Evolutionary conservation across 1,140 invertebrate species (phyloP).

Genomic region (Arctopsyche grandis): DNA sequence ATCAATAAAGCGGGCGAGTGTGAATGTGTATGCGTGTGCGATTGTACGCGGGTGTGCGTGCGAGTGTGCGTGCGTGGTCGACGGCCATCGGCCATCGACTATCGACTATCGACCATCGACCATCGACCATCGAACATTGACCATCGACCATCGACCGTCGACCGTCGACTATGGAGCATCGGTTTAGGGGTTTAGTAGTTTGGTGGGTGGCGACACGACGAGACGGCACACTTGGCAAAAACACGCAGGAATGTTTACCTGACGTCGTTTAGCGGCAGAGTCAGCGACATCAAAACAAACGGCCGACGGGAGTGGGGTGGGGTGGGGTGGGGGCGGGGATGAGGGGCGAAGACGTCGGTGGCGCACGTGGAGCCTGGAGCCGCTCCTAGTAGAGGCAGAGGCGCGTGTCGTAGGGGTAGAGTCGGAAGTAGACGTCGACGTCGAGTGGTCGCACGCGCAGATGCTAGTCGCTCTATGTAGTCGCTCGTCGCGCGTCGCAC

Average conservation of each 20-base stretch:
- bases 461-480: not conserved
- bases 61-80: no score
- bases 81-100: no score
- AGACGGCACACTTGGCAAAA: not conserved
- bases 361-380: not conserved
- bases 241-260: not conserved
- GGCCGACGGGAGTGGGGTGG: not conserved
- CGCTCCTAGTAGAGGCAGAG: not conserved
- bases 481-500: conserved; percentile 12
- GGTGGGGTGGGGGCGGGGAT: not conserved
- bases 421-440: conserved; percentile 5
- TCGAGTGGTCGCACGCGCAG: not conserved
- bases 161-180: no score
- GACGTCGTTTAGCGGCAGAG: not conserved
- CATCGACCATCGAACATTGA: no score
- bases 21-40: no score
- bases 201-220: not conserved
- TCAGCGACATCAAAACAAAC: not conserved
- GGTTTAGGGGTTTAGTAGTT: no score
- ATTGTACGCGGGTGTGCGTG: no score
- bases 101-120: no score
- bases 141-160: no score
- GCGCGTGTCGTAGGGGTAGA: not conserved
- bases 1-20: no score
- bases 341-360: not conserved